Evolutionary conservation across 2,113 vertebrate genomes (phyloP).

Genomic region (Coreoperca whiteheadi): DNA sequence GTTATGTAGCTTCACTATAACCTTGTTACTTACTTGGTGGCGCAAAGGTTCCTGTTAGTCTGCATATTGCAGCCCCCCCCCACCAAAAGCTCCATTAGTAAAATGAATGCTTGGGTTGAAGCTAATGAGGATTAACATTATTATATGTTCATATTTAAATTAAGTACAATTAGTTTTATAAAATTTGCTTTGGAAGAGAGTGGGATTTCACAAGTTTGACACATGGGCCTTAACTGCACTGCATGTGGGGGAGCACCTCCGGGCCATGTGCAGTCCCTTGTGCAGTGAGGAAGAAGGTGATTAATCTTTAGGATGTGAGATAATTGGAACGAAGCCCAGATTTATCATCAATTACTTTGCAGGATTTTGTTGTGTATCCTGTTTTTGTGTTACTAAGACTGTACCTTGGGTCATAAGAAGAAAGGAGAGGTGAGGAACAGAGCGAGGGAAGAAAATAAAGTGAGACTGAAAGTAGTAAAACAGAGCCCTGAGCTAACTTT

Average conservation of each 20-base stretch:
- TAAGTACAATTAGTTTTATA: neutral
- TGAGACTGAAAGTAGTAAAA: conserved; percentile 67
- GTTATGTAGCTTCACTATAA: neutral
- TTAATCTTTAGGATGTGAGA: conserved; percentile 19
- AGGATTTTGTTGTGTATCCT: conserved; percentile 48
- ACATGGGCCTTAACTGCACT: neutral
- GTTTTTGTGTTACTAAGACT: conserved; percentile 47
- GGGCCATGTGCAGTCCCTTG: neutral
- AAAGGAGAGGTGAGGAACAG: conserved; percentile 43
- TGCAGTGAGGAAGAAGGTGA: conserved; percentile 1
- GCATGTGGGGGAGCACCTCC: neutral
- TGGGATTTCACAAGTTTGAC: conserved; percentile 7
- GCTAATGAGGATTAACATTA: neutral
- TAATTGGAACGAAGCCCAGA: conserved; percentile 39
- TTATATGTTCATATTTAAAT: neutral
- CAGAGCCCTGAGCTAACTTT: conserved; percentile 73
- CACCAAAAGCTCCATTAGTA: neutral
- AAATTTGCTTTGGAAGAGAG: neutral
- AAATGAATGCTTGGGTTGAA: neutral
- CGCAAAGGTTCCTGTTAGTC: too few relatives aligned
- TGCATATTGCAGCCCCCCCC: neutral
- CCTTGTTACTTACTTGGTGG: neutral
- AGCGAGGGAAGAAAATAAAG: conserved; percentile 54
- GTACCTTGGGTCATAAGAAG: conserved; percentile 37
- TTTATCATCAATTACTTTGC: conserved; percentile 43